Percentiles rank a stretch among this genome's conserved stretches.
Conservation (phyloP, 2,797 vertebrate genomes). For the Ctenosaura bakeri region DNA sequence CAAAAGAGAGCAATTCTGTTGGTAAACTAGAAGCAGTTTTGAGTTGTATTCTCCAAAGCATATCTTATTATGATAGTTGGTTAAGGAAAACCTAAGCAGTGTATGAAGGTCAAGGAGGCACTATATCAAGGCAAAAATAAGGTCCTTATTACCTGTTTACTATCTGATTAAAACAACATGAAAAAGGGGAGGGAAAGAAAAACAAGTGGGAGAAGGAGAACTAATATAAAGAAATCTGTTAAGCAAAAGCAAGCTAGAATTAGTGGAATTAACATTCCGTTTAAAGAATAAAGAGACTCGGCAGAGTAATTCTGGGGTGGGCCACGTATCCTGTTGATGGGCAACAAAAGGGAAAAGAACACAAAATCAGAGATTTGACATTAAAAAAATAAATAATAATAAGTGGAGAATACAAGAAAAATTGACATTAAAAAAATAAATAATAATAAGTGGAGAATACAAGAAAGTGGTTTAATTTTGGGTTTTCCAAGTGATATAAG, state of each 20-base stretch:
- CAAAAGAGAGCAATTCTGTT: background rate
- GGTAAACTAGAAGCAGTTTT: slow-evolving; percentile 54
- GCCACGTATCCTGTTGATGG: background rate
- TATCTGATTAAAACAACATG: background rate
- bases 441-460: background rate
- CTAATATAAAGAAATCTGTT: background rate
- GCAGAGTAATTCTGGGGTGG: background rate
- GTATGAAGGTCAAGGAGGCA: background rate
- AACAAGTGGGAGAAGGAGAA: background rate
- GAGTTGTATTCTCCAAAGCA: background rate
- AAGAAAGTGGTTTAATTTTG: background rate
- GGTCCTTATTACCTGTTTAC: background rate
- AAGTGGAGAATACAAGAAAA: background rate
- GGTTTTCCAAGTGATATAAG: background rate
- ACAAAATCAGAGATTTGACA: slow-evolving; percentile 3
- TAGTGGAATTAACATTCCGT: background rate
- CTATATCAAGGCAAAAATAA: background rate
- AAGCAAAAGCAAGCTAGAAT: background rate
- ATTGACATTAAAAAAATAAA: background rate
- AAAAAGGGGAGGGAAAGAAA: background rate
- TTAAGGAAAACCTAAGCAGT: background rate
- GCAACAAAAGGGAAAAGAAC: background rate
- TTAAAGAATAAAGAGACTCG: background rate
- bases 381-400: background rate
- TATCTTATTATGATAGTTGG: background rate